Evolutionary conservation across 30 jellyfish, hydroid and myxozoan genomes (phyloP).

Genomic region (Turritopsis dohrnii): DNA sequence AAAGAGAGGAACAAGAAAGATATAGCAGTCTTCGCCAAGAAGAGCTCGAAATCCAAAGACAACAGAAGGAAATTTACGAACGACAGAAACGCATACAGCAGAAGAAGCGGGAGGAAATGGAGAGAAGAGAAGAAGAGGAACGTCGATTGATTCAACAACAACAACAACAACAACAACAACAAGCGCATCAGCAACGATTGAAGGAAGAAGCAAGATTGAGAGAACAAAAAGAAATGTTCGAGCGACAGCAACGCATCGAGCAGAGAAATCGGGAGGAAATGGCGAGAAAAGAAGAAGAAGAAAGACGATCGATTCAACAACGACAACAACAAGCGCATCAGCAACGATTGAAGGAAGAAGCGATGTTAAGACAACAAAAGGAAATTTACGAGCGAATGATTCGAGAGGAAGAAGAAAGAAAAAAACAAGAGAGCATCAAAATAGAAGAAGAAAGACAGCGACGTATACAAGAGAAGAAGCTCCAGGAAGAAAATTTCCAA

Average conservation of each 20-base stretch:
- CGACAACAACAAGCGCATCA: neutral
- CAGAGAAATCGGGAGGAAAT: neutral
- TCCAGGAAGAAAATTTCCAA: neutral
- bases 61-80: neutral
- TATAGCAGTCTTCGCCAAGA: neutral
- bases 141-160: neutral
- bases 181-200: neutral
- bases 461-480: neutral
- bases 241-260: neutral
- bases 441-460: neutral
- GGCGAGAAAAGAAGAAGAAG: neutral
- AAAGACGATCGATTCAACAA: neutral
- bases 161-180: neutral
- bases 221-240: neutral
- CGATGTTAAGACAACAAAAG: neutral
- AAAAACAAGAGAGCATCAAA: neutral
- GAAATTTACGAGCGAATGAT: neutral
- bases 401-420: slow-evolving; percentile 7
- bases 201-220: neutral
- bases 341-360: slow-evolving; percentile 3
- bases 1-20: neutral
- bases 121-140: slow-evolving; percentile 7
- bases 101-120: slow-evolving; percentile 9
- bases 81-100: neutral
- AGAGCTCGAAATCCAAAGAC: neutral